phyloP scores from a whole-genome alignment of 2,888 invertebrate genomes.

The Epirrhoe alternata region DNA sequence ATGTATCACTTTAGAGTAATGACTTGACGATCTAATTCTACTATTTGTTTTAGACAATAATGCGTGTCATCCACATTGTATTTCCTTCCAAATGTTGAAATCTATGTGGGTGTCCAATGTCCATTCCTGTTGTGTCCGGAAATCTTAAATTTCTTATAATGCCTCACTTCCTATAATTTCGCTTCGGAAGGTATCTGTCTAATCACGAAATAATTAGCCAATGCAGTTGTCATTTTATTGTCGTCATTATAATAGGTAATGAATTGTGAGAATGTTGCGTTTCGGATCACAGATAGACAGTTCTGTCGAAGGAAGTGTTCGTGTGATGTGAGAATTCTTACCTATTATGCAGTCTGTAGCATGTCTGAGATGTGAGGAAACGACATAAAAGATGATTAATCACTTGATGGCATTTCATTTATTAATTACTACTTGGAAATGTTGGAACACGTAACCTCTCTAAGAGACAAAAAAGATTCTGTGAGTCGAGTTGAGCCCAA shows the following conservation, averaged over 20 bases:
- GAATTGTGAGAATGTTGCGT: constrained; percentile 65
- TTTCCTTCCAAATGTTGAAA: constrained; percentile 10
- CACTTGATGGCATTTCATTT: constrained; percentile 9
- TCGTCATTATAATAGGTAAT: constrained; percentile 57
- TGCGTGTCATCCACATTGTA: constrained; percentile 15
- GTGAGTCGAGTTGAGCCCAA: background rate
- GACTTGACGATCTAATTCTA: constrained; percentile 1
- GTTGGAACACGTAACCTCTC: constrained; percentile 10
- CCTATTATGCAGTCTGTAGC: constrained; percentile 32
- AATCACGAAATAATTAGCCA: constrained; percentile 70
- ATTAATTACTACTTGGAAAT: constrained; percentile 8
- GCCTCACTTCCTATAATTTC: constrained; percentile 62
- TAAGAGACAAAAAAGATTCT: background rate
- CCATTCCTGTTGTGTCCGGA: constrained; percentile 51
- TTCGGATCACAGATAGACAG: constrained; percentile 22
- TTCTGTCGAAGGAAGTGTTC: constrained; percentile 29
- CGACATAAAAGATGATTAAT: constrained; percentile 23
- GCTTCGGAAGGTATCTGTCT: constrained; percentile 52
- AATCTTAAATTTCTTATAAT: constrained; percentile 57
- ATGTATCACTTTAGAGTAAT: background rate
- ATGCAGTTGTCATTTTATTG: constrained; percentile 50
- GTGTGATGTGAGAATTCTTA: constrained; percentile 29
- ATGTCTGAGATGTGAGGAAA: constrained; percentile 30
- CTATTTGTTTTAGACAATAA: constrained; percentile 13
- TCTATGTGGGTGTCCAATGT: constrained; percentile 56